Percentiles rank a stretch among this genome's conserved stretches.
Evolutionary conservation across 2,888 invertebrate species (phyloP).

Genomic region (Heliconius erato): DNA sequence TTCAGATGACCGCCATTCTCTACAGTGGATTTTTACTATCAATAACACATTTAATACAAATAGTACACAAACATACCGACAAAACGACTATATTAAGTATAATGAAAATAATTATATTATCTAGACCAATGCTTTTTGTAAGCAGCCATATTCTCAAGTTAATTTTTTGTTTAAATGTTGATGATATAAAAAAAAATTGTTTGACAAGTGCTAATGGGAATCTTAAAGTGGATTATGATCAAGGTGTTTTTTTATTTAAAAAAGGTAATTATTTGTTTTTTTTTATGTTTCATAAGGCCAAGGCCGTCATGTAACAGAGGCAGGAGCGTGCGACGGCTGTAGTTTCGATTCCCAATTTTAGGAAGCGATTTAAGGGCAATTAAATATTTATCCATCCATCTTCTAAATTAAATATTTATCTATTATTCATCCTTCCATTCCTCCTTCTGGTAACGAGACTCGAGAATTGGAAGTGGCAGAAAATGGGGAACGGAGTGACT

Average conservation of each 20-base stretch:
- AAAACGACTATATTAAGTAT: conserved; percentile 54
- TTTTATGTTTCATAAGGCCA: background rate
- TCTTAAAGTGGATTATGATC: conserved; percentile 74
- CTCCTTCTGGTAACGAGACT: no score
- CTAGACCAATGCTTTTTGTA: conserved; percentile 68
- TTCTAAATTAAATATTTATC: no score
- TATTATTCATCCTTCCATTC: no score
- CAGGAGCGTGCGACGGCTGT: no score
- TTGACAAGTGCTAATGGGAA: conserved; percentile 62
- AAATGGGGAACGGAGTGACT: no score
- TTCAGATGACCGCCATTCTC: conserved; percentile 72
- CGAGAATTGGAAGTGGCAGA: no score
- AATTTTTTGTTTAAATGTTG: conserved; percentile 55
- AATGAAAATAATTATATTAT: conserved; percentile 61
- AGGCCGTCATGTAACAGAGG: no score
- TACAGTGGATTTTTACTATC: conserved; percentile 55
- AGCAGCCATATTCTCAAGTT: conserved; percentile 58
- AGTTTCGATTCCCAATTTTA: no score
- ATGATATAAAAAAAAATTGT: conserved; percentile 59
- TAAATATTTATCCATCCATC: no score
- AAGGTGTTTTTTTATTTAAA: conserved; percentile 76
- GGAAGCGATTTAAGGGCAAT: no score
- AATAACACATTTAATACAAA: conserved; percentile 48
- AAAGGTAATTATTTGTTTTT: conserved; percentile 63
- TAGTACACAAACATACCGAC: conserved; percentile 29